phyloP scores from a whole-genome alignment of 2,888 invertebrate genomes.

The Melanargia galathea region DNA sequence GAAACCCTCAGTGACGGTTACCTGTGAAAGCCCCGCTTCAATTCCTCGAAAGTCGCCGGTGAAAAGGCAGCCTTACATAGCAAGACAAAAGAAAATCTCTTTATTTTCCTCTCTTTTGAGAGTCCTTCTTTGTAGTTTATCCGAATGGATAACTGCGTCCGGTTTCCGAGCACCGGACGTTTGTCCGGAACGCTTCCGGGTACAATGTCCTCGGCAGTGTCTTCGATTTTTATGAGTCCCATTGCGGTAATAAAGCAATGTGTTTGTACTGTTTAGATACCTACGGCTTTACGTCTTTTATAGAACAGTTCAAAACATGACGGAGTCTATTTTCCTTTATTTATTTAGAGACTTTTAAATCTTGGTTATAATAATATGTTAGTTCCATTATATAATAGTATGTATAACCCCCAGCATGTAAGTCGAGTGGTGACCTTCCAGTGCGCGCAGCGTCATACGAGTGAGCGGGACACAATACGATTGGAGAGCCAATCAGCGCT shows the following conservation, averaged over 20 bases:
- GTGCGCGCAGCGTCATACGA: too few relatives aligned
- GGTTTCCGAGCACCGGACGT: slow-evolving; percentile 67
- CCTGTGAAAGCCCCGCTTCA: too few relatives aligned
- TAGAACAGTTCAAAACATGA: not conserved
- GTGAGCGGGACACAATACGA: too few relatives aligned
- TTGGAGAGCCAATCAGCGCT: too few relatives aligned
- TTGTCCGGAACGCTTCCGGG: slow-evolving; percentile 58
- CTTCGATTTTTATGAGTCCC: slow-evolving; percentile 29
- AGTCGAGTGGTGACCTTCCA: too few relatives aligned
- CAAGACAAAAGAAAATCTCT: slow-evolving; percentile 10
- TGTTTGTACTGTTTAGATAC: not conserved
- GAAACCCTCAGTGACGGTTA: too few relatives aligned
- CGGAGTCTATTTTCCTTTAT: too few relatives aligned
- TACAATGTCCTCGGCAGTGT: slow-evolving; percentile 46
- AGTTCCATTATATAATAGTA: too few relatives aligned
- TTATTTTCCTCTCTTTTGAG: not conserved
- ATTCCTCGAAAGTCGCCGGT: not conserved
- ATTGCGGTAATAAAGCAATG: slow-evolving; percentile 15
- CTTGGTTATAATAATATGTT: too few relatives aligned
- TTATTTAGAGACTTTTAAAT: too few relatives aligned
- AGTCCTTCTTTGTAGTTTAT: slow-evolving; percentile 43
- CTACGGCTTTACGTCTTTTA: not conserved
- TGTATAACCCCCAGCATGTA: too few relatives aligned
- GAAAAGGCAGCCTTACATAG: not conserved
- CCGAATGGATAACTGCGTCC: slow-evolving; percentile 70